Percentiles rank a stretch among this genome's conserved stretches.
phyloP scores from a whole-genome alignment of 1,140 invertebrate species.

The Micrasema longulum region DNA sequence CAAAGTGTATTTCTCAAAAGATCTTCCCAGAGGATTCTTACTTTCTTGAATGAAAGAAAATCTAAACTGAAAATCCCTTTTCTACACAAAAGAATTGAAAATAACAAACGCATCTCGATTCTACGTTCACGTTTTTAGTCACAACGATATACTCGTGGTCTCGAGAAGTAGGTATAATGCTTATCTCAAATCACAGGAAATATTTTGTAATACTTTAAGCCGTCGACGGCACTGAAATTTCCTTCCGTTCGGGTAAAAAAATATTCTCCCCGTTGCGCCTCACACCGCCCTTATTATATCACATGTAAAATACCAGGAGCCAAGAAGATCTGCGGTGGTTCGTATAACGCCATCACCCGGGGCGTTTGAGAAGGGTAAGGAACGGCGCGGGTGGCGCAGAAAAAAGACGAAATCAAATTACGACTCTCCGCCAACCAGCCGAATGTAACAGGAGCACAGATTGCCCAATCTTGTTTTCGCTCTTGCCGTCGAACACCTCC shows the following conservation, averaged over 20 bases:
- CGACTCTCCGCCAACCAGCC: conserved; percentile 48
- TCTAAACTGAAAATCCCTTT: conserved; percentile 7
- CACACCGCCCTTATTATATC: conserved; percentile 38
- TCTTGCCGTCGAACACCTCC: conserved; percentile 36
- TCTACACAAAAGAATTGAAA: conserved; percentile 6
- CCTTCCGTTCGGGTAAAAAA: conserved; percentile 38
- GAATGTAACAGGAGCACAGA: conserved; percentile 47
- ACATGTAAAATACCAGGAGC: conserved; percentile 37
- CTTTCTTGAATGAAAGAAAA: background rate
- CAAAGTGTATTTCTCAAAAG: no score
- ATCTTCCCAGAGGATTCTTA: no score
- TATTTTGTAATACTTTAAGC: conserved; percentile 54
- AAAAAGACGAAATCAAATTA: conserved; percentile 53
- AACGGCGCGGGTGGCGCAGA: conserved; percentile 21
- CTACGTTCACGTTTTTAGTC: conserved; percentile 30
- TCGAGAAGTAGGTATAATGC: conserved; percentile 40
- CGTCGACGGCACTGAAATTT: conserved; percentile 41
- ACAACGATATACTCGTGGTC: conserved; percentile 29
- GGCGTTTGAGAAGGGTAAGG: conserved; percentile 35
- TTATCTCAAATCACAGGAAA: conserved; percentile 50
- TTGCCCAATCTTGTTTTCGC: conserved; percentile 54
- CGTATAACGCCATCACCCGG: conserved; percentile 34
- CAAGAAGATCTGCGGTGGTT: conserved; percentile 39
- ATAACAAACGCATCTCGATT: conserved; percentile 36
- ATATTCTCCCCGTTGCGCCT: conserved; percentile 33